Conservation (phyloP, 2,113 vertebrate genomes). For the Corydoras sp. region DNA sequence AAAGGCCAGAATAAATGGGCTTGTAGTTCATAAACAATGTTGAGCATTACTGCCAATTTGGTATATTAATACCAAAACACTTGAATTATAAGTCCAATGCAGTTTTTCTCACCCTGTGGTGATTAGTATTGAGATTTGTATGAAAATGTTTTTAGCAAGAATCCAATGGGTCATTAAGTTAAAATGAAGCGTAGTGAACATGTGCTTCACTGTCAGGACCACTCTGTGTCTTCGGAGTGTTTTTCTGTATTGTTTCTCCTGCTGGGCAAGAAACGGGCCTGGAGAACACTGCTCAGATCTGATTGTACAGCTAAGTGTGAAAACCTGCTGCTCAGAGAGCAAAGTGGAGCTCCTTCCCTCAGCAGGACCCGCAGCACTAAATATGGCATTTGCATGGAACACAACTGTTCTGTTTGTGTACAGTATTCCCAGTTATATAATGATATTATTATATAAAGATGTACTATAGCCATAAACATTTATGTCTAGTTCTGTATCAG, state of each 20-base stretch:
- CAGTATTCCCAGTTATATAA: too few species aligned
- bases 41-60: slow-evolving; percentile 11
- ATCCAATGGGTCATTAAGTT: slow-evolving; percentile 4
- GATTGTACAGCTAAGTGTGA: not conserved
- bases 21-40: slow-evolving; percentile 7
- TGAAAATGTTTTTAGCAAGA: not conserved
- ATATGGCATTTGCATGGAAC: slow-evolving; percentile 2
- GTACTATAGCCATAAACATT: too few species aligned
- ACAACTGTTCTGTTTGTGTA: not conserved
- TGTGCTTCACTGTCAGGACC: slow-evolving; percentile 1
- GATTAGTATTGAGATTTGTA: not conserved
- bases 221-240: not conserved
- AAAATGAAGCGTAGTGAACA: slow-evolving; percentile 1
- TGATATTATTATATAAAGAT: too few species aligned
- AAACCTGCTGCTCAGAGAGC: slow-evolving; percentile 6
- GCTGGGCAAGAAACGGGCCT: not conserved
- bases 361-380: not conserved
- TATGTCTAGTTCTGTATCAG: too few species aligned
- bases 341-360: slow-evolving; percentile 10
- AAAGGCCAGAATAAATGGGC: slow-evolving; percentile 18
- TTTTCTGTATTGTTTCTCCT: not conserved
- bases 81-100: not conserved
- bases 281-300: slow-evolving; percentile 3
- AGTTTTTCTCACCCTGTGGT: not conserved
- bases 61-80: slow-evolving; percentile 7